Evolutionary conservation across 2,888 invertebrate species (phyloP), one percentile per base, ranked within the genome.

Genomic region (Augiades crinisus): DNA sequence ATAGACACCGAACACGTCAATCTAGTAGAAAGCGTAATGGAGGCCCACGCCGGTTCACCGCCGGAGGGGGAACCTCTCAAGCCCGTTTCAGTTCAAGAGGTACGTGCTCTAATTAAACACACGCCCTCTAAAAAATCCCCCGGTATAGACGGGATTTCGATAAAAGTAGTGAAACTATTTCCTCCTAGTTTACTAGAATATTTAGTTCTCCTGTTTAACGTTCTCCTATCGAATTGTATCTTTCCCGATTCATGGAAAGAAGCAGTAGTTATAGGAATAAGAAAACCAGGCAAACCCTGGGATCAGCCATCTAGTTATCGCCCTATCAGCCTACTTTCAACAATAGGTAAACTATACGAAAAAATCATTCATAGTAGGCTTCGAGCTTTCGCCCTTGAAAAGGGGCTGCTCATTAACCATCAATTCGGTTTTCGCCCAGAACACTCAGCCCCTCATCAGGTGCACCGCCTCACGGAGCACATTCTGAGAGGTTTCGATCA

Each of bases 401-500:
- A 6, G 7, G 7, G 7, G 2, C 22, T 22, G 5, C 7, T 22
- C 22, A 7, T 22, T 2, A 7, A 19, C 19, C 3, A 60, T 17
- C 57, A 60, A 17, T 58, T 58, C 12, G 58, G 54, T 2, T 58
- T 58, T 10, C 31, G 57, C 6, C 6, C 46, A 10, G 17, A 16
- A 2, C 55, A 55, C 16, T 54, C 46, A 0, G 47, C 54, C 7
- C 10, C 46, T 5, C 38, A 53, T 2, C 58, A 56, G 8, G 52
- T 55, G 14, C 55, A 57, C 43, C 50, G 53, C 37, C 14, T 56
- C 22, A 55, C 47, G 44, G 56, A 56, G 53, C 33, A 55, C 49
- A 51, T 55, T 13, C 41, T 51, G 1, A 4, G 12, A 1, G 50
- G 51, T 4, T 17, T 54, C 8, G 12, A 45, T 14, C 0, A 6